phyloP scores from a whole-genome alignment of 2,888 invertebrate species.

The Celastrina argiolus region DNA sequence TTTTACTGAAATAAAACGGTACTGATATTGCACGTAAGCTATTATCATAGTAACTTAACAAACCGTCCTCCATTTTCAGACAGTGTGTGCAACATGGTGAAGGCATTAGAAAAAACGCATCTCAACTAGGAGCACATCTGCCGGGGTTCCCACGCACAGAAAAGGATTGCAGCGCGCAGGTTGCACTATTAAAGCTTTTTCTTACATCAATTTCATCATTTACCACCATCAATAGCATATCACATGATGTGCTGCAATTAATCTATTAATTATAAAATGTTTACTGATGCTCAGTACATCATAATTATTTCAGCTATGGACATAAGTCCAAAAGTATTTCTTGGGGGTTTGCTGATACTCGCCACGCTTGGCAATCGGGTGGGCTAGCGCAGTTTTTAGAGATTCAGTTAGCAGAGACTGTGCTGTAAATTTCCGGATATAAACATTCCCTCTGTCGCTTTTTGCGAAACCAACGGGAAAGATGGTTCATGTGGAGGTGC shows the following conservation, averaged over 20 bases:
- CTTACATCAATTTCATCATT: slow-evolving; percentile 9
- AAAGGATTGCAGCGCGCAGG: slow-evolving; percentile 56
- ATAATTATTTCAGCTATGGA: background rate
- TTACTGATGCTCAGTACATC: background rate
- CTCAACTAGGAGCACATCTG: slow-evolving; percentile 60
- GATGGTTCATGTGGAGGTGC: too few species aligned
- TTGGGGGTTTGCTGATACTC: too few species aligned
- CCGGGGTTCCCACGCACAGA: slow-evolving; percentile 62
- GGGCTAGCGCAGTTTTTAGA: background rate
- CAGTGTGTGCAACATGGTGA: slow-evolving; percentile 39
- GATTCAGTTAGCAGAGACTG: too few species aligned
- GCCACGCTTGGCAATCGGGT: too few species aligned
- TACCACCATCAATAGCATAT: background rate
- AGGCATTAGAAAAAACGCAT: slow-evolving; percentile 60
- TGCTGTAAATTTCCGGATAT: too few species aligned
- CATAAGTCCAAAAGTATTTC: too few species aligned
- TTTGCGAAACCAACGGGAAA: too few species aligned
- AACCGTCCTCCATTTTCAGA: slow-evolving; percentile 22
- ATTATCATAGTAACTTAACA: too few species aligned
- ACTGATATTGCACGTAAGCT: too few species aligned
- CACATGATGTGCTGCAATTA: background rate
- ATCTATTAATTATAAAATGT: background rate
- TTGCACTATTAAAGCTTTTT: slow-evolving; percentile 21
- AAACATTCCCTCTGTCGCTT: too few species aligned
- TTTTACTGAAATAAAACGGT: too few species aligned